Base-by-base conservation (phyloP, 1,140 invertebrate genomes). In the Portunus trituberculatus region DNA sequence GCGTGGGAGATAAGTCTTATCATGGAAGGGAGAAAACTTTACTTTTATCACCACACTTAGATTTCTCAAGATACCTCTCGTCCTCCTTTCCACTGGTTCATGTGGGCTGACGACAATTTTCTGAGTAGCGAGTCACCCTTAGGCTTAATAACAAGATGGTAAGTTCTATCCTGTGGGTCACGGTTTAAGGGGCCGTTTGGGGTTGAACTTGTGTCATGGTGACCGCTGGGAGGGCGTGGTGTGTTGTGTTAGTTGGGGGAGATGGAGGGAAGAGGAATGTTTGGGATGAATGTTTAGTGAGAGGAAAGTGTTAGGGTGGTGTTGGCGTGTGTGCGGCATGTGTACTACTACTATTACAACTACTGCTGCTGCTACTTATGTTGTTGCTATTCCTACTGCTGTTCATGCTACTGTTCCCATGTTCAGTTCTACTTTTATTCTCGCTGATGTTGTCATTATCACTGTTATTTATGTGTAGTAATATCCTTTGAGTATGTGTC, bases 141-240 rank as follows among this genome's bases (percentile, higher is more conserved):
- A 76, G 67, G 67, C 67, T 25, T 76, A 76, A 76, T 76, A 76
- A 76, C 67, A 76, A 25, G 67, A 76, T 76, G 67, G 67, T 59
- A 76, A 76, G 67, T 76, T n/a, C 67, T n/a, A 25, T 76, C 67
- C 67, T 76, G 16, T 76, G 67, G 67, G 67, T 76, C 67, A 76
- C n/a, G 25, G 91, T 76, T 76, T 39, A 67, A 29, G 29, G 32
- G 59, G 48, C 46, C 32, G 91, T 59, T 76, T 76, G 59, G 91
- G 46, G 91, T 92, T 32, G 46, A 59, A 76, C 45, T 46, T 46
- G 88, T 46, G 48, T 90, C 45, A 28, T 48, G 88, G 48, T 29
- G 32, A 46, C n/a, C 45, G 39, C 45, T 46, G 46, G 91, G 91
- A 32, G 48, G 52, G 48, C 45, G 52, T 29, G 91, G 59, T 12